Evolutionary conservation across 2,113 vertebrate genomes (phyloP), one percentile per base, ranked within the genome.

Genomic region (Verasper variegatus): DNA sequence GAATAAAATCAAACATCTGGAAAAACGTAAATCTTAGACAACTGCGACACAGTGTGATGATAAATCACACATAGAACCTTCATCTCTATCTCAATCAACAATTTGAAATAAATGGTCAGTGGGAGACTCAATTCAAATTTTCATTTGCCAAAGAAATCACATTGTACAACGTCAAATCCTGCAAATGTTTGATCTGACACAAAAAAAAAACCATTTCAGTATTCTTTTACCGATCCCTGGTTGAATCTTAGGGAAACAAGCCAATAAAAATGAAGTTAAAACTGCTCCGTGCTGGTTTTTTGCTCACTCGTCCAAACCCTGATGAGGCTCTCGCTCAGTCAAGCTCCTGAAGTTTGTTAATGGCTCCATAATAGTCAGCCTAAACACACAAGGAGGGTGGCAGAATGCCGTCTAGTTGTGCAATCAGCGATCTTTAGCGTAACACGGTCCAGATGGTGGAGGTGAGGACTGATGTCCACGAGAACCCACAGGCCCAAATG

Each of bases 391-490:
- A 17, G 31, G 47, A 51, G 63, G 45, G 56, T 58, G 77, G 57
- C 65, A 60, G 54, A 74, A 75, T 20, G 26, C 24, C 52, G 42
- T 68, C 76, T 81, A 77, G 74, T 75, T 71, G 78, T 68, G 81
- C 82, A 78, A 88, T 85, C 74, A 82, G 75, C 64, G 66, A 78
- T 83, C 78, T 77, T 84, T 55, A 71, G 66, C 72, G 61, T 87
- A 82, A 90, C 81, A 71, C 65, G 17, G 27, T 90, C 84, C 89
- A 89, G 89, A 90, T 91, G 89, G 85, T 74, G 69, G 75, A 86
- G 82, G 83, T 84, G 83, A 89, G 66, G 60, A 84, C 54, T 86
- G 89, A 90, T 76, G 24, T 84, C 85, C 78, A 81, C 56, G 59
- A 78, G 78, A 90, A 72, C 67, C 79, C 74, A 73, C 66, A 80